Evolutionary conservation across 2,113 vertebrate genomes (phyloP).

Genomic region (Muntiacus muntjak): DNA sequence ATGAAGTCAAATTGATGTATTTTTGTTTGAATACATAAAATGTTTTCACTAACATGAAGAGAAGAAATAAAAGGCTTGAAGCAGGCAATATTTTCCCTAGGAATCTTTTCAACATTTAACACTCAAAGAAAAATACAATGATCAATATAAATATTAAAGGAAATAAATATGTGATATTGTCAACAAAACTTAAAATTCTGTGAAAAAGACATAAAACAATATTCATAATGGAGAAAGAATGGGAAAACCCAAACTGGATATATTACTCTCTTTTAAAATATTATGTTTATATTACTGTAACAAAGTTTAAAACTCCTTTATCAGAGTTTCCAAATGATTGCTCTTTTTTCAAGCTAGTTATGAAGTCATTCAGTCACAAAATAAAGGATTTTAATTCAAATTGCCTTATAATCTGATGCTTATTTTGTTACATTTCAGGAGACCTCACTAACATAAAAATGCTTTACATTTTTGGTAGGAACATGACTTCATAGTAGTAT

Average conservation of each 20-base stretch:
- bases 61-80: not conserved
- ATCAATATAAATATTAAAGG: not conserved
- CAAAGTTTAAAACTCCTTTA: conserved; percentile 53
- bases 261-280: conserved; percentile 37
- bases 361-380: conserved; percentile 19
- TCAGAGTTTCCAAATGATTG: conserved; percentile 40
- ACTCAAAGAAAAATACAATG: not conserved
- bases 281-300: not conserved
- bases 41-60: not conserved
- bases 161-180: not conserved
- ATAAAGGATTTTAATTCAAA: conserved; percentile 60
- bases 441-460: conserved; percentile 6
- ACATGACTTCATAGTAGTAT: not conserved
- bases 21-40: not conserved
- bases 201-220: conserved; percentile 5
- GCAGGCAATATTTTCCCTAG: not conserved
- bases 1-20: not conserved
- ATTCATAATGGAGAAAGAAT: not conserved
- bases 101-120: not conserved
- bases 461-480: not conserved
- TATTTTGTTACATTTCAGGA: conserved; percentile 49
- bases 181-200: conserved; percentile 32
- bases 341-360: conserved; percentile 45
- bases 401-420: not conserved
- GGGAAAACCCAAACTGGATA: conserved; percentile 9